These are phyloP conservation scores for Eulimnadia texana DNA, from an alignment of 1,140 invertebrate species.

Conservation along the genomic window DNA sequence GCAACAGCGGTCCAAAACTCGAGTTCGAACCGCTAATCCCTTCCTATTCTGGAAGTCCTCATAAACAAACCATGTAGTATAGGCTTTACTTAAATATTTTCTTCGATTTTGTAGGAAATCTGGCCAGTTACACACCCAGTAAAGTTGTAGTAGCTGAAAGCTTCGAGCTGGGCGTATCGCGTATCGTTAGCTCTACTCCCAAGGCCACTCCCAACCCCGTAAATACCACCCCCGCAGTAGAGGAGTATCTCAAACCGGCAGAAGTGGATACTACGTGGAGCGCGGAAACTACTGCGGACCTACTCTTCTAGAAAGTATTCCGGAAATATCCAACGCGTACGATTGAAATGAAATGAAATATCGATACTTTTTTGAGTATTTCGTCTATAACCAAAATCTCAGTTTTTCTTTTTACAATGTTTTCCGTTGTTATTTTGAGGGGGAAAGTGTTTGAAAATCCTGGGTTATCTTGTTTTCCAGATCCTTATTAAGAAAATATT, in stretches of 20 bases:
- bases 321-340: background rate
- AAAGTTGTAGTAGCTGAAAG: conserved; percentile 39
- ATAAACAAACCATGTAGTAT: background rate
- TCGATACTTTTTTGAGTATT: too few relatives aligned
- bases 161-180: conserved; percentile 49
- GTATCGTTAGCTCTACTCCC: conserved; percentile 23
- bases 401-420: too few relatives aligned
- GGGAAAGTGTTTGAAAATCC: too few relatives aligned
- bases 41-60: background rate
- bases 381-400: too few relatives aligned
- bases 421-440: too few relatives aligned
- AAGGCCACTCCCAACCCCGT: background rate
- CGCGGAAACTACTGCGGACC: conserved; percentile 44
- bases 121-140: conserved; percentile 45
- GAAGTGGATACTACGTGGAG: conserved; percentile 41
- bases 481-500: too few relatives aligned
- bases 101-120: conserved; percentile 26
- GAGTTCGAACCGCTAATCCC: background rate
- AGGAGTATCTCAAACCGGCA: conserved; percentile 41
- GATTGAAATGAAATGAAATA: background rate
- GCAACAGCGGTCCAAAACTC: too few relatives aligned
- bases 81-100: background rate
- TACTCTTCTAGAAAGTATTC: conserved; percentile 36
- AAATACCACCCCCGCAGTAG: conserved; percentile 14
- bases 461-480: too few relatives aligned